Base-by-base conservation (phyloP, 2,113 vertebrate species). In the Sclerurus mexicanus region DNA sequence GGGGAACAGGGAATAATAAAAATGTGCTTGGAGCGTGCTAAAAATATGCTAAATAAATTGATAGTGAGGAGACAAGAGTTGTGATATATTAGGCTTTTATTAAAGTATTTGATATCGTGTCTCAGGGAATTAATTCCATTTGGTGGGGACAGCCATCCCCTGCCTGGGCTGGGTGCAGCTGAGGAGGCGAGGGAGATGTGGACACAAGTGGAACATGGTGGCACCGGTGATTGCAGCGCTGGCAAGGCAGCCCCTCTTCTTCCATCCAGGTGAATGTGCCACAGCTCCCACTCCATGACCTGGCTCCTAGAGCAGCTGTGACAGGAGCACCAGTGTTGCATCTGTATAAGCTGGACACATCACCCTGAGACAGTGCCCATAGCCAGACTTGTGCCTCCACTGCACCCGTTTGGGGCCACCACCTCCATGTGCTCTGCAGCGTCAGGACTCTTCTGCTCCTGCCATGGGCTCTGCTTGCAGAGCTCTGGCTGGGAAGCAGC, bases 21-120 rank as follows among this genome's bases (percentile, higher is more conserved):
- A 87, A 96, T 89, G 56, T 93, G 53, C 74, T 93, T 6, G 2
- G 62, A 95, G 89, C n/a, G n/a, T n/a, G n/a, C n/a, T n/a, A n/a
- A n/a, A n/a, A n/a, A n/a, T n/a, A n/a, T n/a, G 77, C 85, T 94
- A 91, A 95, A 87, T 91, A 87, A 87, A 87, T 93, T 78, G 67
- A 94, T 96, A 75, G 46, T 90, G 67, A 90, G 77, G 59, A 94
- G 91, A 95, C 78, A 94, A 83, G 85, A 95, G 30, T 63, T 94
- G 67, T 94, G 90, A 96, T 95, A 73, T 94, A 96, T 85, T 75
- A 91, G 67, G n/a, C 16, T 89, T 97, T 94, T 91, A 93, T 93
- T 96, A 96, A 94, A 95, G 58, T 37, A 52, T 91, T 90, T 95
- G 74, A 90, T 96, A 87, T 42, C 91, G 28, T 33, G 79, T 93